Conservation (phyloP, 2,113 vertebrate species). For the Serranochromis macrocephalus region DNA sequence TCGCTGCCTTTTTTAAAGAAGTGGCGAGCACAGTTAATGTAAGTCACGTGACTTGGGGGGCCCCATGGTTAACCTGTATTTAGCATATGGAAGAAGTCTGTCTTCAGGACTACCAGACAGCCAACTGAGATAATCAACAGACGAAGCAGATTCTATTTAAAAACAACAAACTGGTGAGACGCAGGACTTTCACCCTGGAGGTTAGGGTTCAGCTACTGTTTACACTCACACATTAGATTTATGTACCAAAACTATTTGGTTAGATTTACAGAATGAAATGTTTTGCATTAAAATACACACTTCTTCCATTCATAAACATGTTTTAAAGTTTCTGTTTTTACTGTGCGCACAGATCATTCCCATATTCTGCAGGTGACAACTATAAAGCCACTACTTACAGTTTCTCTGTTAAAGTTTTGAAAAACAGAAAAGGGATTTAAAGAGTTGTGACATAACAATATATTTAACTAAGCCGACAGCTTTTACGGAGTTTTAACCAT, state of each 20-base stretch:
- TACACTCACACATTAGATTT: background rate
- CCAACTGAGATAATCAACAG: background rate
- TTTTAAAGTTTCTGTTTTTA: background rate
- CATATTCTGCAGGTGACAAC: background rate
- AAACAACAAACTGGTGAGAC: background rate
- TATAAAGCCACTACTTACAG: background rate
- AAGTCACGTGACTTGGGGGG: slow-evolving; percentile 52
- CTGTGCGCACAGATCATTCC: background rate
- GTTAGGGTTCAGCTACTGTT: background rate
- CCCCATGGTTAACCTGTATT: background rate
- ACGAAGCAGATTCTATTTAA: background rate
- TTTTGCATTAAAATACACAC: background rate
- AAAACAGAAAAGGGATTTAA: background rate
- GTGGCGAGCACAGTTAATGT: slow-evolving; percentile 12
- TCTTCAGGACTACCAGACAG: background rate
- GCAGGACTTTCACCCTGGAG: background rate
- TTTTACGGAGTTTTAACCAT: background rate
- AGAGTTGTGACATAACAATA: background rate
- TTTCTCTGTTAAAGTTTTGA: background rate
- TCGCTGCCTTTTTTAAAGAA: slow-evolving; percentile 29
- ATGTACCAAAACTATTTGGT: background rate
- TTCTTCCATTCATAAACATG: background rate
- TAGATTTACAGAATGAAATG: background rate
- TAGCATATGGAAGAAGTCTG: background rate
- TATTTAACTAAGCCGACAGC: background rate